phyloP scores from a whole-genome alignment of 2,113 vertebrate genomes.

The Dinomys branickii region DNA sequence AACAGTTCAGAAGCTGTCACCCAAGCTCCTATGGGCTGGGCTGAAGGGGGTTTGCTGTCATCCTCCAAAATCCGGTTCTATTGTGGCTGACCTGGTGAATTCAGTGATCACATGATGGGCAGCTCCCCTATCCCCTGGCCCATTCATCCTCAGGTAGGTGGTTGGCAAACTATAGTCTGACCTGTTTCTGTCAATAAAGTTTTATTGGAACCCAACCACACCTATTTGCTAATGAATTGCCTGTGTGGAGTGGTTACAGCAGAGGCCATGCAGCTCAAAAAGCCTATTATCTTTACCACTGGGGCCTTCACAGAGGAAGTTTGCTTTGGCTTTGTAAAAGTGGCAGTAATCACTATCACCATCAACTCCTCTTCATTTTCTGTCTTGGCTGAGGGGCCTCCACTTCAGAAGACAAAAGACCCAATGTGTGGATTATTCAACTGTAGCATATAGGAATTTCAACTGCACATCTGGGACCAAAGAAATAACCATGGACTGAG shows the following conservation, averaged over 20 bases:
- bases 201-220: neutral
- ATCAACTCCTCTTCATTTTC: neutral
- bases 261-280: neutral
- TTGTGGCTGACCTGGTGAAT: neutral
- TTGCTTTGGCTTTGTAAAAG: neutral
- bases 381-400: neutral
- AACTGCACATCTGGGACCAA: neutral
- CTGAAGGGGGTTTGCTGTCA: neutral
- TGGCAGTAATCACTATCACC: neutral
- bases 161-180: neutral
- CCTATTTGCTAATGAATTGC: neutral
- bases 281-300: neutral
- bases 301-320: neutral
- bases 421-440: neutral
- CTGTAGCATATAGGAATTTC: neutral
- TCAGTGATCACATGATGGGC: neutral
- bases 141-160: neutral
- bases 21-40: neutral
- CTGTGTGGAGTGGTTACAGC: neutral
- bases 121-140: neutral
- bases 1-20: too few relatives aligned
- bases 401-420: neutral
- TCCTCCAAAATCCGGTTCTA: neutral
- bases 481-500: neutral
- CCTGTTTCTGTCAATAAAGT: slow-evolving; percentile 5